These are phyloP conservation scores for Caracal caracal DNA, from an alignment of 2,113 vertebrate genomes.

Conservation along the genomic window DNA sequence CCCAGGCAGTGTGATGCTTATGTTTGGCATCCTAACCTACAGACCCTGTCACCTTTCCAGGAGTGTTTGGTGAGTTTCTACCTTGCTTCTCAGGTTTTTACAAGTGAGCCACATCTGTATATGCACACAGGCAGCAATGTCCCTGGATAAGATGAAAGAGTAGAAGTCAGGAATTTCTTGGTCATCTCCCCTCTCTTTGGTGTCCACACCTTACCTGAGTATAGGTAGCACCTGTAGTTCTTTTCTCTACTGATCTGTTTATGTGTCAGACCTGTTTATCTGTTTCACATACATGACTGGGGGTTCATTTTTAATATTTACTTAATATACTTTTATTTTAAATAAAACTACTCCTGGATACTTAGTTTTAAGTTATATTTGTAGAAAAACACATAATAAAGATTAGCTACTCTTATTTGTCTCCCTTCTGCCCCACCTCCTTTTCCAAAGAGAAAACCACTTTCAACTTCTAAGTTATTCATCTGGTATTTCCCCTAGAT, in stretches of 20 bases:
- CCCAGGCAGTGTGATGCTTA: neutral
- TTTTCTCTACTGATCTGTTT: neutral
- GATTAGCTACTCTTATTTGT: neutral
- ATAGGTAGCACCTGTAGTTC: neutral
- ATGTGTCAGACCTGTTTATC: neutral
- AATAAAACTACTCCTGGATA: neutral
- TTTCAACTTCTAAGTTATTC: neutral
- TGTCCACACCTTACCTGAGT: neutral
- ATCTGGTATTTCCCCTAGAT: neutral
- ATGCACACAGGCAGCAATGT: neutral
- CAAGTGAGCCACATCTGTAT: neutral
- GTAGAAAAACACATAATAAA: neutral
- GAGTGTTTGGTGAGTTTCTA: neutral
- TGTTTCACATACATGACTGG: neutral
- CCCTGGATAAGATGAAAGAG: neutral
- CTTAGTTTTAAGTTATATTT: neutral
- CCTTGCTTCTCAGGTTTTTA: neutral
- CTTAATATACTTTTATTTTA: neutral
- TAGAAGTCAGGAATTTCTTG: neutral
- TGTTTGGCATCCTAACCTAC: neutral
- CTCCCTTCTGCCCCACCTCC: neutral
- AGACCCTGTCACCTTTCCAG: too few species aligned
- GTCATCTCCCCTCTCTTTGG: neutral
- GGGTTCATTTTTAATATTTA: neutral
- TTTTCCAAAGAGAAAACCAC: conserved; percentile 40